These are phyloP conservation scores for Clavelina lepadiformis DNA, from an alignment of 23 tunicate species.

Conservation along the genomic window DNA sequence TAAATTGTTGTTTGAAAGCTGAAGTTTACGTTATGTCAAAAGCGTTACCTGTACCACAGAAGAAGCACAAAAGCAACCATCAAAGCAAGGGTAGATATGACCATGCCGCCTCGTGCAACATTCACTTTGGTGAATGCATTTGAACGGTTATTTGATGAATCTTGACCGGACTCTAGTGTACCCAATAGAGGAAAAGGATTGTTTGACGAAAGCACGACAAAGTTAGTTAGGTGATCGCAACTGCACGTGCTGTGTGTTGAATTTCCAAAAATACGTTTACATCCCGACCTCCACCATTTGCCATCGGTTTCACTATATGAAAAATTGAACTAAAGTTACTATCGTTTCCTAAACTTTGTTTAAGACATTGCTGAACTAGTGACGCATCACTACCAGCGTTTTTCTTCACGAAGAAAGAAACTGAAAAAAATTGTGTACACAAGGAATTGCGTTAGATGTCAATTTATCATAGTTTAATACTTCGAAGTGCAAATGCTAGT, in stretches of 20 bases:
- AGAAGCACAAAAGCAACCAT: slow-evolving; percentile 36
- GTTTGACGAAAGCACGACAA: slow-evolving; percentile 75
- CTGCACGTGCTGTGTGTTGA: slow-evolving; percentile 57
- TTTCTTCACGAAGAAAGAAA: neutral
- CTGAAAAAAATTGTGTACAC: neutral
- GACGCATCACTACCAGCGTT: neutral
- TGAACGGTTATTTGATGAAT: neutral
- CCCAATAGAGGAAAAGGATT: slow-evolving; percentile 32
- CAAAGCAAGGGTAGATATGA: slow-evolving; percentile 36
- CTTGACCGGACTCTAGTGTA: slow-evolving; percentile 9
- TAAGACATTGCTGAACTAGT: neutral
- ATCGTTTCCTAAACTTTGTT: neutral
- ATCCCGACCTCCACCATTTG: slow-evolving; percentile 64
- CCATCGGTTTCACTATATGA: slow-evolving; percentile 13
- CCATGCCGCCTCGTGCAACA: slow-evolving; percentile 43
- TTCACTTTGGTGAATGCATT: slow-evolving; percentile 14
- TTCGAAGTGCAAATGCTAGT: too few relatives aligned
- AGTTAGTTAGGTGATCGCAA: slow-evolving; percentile 82
- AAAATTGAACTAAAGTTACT: neutral
- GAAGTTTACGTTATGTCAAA: too few relatives aligned
- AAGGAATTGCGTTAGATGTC: too few relatives aligned
- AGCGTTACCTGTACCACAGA: slow-evolving; percentile 36
- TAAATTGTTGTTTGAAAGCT: too few relatives aligned
- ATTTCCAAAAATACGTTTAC: slow-evolving; percentile 33
- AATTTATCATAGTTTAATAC: neutral